These are phyloP conservation scores for Drosophila rufa DNA, from an alignment of 1,140 invertebrate genomes.

Conservation along the genomic window DNA sequence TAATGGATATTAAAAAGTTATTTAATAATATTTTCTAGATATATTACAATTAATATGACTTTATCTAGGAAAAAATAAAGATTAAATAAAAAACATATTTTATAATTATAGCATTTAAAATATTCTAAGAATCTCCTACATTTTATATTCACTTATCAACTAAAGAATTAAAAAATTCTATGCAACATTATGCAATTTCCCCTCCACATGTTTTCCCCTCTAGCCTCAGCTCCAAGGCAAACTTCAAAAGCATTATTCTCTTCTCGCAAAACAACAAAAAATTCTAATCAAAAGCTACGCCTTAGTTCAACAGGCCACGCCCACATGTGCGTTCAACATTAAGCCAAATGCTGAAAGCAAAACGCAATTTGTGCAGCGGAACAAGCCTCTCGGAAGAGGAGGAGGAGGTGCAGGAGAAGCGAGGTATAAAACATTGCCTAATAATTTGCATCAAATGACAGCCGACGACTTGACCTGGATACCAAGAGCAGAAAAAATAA, in stretches of 20 bases:
- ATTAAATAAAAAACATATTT: too few relatives aligned
- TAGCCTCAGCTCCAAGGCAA: constrained; percentile 34
- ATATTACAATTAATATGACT: too few relatives aligned
- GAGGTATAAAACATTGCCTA: constrained; percentile 52
- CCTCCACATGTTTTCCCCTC: not conserved
- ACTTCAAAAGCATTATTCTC: constrained; percentile 21
- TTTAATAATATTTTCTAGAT: not conserved
- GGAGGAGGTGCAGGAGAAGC: not conserved
- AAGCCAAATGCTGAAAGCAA: constrained; percentile 41
- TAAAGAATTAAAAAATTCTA: not conserved
- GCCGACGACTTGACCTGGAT: constrained; percentile 73
- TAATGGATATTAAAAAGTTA: too few relatives aligned
- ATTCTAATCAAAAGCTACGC: constrained; percentile 47
- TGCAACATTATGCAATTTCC: constrained; percentile 2
- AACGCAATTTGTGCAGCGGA: constrained; percentile 67
- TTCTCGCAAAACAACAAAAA: constrained; percentile 16
- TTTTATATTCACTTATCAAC: not conserved
- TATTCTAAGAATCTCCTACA: too few relatives aligned
- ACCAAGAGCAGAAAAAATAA: constrained; percentile 33
- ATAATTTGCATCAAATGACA: constrained; percentile 78
- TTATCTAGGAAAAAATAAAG: not conserved
- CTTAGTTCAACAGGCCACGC: constrained; percentile 39
- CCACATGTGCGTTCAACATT: constrained; percentile 44
- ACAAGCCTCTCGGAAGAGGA: constrained; percentile 23
- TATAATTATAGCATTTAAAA: too few relatives aligned